phyloP scores from a whole-genome alignment of 2,113 vertebrate species.

The Gila orcuttii region DNA sequence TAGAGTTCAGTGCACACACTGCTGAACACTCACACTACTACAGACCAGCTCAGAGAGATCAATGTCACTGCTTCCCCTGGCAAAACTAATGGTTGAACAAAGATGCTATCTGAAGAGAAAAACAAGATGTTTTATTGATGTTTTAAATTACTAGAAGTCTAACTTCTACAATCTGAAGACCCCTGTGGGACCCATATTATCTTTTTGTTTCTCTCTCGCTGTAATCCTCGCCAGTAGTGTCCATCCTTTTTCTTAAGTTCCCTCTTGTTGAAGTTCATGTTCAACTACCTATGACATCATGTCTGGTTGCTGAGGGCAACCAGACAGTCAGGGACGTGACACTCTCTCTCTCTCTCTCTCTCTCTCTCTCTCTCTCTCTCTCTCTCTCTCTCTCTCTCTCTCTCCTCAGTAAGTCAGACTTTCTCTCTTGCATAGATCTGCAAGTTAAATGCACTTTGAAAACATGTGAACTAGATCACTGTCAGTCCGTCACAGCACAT shows the following conservation, averaged over 20 bases:
- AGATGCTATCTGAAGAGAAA: background rate
- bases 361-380: slow-evolving; percentile 45
- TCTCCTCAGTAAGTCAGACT: slow-evolving; percentile 65
- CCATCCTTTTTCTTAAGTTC: slow-evolving; percentile 66
- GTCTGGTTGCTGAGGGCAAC: slow-evolving; percentile 89
- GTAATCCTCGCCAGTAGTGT: slow-evolving; percentile 62
- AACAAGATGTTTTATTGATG: background rate
- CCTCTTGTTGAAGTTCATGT: slow-evolving; percentile 82
- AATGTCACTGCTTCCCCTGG: background rate
- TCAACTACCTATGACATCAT: slow-evolving; percentile 90
- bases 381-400: slow-evolving; percentile 62
- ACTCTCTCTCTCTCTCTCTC: slow-evolving; percentile 65
- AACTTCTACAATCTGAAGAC: background rate
- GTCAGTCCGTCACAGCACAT: slow-evolving; percentile 2
- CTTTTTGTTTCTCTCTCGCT: slow-evolving; percentile 37
- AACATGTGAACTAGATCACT: background rate
- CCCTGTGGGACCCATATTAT: background rate
- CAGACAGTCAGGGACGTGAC: slow-evolving; percentile 86
- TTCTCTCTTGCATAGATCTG: slow-evolving; percentile 67
- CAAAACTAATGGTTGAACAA: background rate
- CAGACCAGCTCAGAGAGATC: background rate
- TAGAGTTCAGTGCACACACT: slow-evolving; percentile 39
- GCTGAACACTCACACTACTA: background rate
- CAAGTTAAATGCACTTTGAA: slow-evolving; percentile 70
- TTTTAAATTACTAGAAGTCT: background rate